Evolutionary conservation across 2,888 invertebrate species (phyloP).

Genomic region (Leucoptera coffeella): DNA sequence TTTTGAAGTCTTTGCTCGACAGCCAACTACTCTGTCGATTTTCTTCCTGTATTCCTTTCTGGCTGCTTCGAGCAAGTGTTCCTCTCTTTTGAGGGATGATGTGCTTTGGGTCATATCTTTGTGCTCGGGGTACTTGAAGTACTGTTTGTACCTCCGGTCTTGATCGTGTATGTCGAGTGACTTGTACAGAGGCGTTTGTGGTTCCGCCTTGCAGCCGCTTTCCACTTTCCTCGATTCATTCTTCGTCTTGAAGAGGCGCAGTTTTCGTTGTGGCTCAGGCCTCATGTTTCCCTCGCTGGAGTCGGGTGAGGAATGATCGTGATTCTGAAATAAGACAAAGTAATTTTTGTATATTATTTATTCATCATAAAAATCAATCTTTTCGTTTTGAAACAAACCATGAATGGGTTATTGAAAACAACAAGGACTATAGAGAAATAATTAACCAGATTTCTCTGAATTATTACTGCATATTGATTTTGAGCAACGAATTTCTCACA

Average conservation of each 20-base stretch:
- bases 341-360: constrained; percentile 5
- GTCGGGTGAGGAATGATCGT: constrained; percentile 54
- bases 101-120: constrained; percentile 36
- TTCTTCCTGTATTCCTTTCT: constrained; percentile 42
- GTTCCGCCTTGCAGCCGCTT: constrained; percentile 20
- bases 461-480: no score
- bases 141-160: constrained; percentile 36
- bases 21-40: constrained; percentile 39
- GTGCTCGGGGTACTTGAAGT: constrained; percentile 32
- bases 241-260: constrained; percentile 68
- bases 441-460: no score
- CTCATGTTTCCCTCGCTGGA: constrained; percentile 48
- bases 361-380: no score
- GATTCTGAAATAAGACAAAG: constrained; percentile 16
- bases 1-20: constrained; percentile 40
- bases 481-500: no score
- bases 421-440: no score
- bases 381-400: no score
- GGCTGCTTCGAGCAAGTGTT: constrained; percentile 36
- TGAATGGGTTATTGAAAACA: no score
- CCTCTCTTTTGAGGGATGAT: constrained; percentile 36
- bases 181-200: constrained; percentile 28
- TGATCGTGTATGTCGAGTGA: constrained; percentile 28
- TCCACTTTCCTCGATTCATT: constrained; percentile 64
- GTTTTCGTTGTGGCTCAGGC: constrained; percentile 47